phyloP scores from a whole-genome alignment of 2,797 vertebrate genomes.

The Malacoctenus gilli region DNA sequence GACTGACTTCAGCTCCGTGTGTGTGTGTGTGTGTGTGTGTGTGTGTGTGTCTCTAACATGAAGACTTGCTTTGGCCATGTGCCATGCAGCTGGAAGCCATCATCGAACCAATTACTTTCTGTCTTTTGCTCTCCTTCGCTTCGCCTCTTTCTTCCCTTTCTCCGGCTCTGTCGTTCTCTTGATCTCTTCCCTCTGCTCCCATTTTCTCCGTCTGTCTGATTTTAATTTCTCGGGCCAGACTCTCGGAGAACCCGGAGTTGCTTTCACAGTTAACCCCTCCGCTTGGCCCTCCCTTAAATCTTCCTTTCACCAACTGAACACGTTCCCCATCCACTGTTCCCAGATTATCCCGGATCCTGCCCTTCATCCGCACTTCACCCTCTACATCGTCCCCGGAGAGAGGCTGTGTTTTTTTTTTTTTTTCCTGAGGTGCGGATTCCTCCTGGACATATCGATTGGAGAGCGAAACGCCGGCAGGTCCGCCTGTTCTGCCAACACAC shows the following conservation, averaged over 20 bases:
- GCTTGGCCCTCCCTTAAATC: constrained; percentile 10
- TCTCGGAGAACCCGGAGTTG: constrained; percentile 39
- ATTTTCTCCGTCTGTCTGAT: constrained; percentile 67
- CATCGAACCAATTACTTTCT: constrained; percentile 94
- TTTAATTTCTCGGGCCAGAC: constrained; percentile 61
- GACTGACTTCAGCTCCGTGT: constrained; percentile 22
- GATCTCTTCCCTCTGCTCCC: constrained; percentile 59
- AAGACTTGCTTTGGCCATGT: constrained; percentile 79
- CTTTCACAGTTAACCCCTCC: constrained; percentile 47
- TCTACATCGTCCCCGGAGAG: constrained; percentile 17
- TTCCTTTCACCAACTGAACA: constrained; percentile 4
- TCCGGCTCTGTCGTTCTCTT: constrained; percentile 50
- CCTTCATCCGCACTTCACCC: constrained; percentile 21
- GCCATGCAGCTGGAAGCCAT: constrained; percentile 96
- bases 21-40: constrained; percentile 17
- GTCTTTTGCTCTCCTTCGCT: constrained; percentile 76
- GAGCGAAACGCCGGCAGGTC: constrained; percentile 37
- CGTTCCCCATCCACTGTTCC: constrained; percentile 1
- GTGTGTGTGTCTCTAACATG: constrained; percentile 41
- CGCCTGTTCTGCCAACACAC: constrained; percentile 23
- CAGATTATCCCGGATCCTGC: constrained; percentile 9
- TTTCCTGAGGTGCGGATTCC: constrained; percentile 7
- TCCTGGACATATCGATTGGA: constrained; percentile 31
- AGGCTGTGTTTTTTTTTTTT: not conserved
- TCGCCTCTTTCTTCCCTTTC: constrained; percentile 47